Conservation (phyloP, 2,113 vertebrate genomes). For the Pygoscelis antarcticus region DNA sequence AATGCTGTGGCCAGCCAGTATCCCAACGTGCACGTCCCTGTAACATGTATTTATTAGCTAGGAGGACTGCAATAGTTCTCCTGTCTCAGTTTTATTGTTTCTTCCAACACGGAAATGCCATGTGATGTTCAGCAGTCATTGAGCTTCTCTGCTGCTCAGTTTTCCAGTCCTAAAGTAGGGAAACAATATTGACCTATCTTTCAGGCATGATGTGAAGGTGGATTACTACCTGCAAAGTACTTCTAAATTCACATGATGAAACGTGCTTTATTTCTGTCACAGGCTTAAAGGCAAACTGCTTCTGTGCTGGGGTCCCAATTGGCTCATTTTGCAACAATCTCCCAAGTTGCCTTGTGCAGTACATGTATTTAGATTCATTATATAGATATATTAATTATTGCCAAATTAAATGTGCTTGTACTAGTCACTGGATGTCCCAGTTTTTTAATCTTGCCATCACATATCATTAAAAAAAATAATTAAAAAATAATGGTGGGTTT, state of each 20-base stretch:
- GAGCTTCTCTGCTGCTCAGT: not conserved
- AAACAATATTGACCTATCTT: not conserved
- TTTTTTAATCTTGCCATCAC: not conserved
- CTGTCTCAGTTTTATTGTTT: not conserved
- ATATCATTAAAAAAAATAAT: not conserved
- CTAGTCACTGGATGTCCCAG: not conserved
- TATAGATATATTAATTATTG: not conserved
- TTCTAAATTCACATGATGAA: not conserved
- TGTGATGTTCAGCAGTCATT: not conserved
- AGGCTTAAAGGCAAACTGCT: not conserved
- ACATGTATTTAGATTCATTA: not conserved
- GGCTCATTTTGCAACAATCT: not conserved
- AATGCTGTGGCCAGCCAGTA: not conserved
- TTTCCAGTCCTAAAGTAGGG: not conserved
- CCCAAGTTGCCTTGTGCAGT: not conserved
- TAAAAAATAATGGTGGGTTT: not conserved
- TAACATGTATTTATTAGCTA: accelerated
- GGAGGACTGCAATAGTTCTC: not conserved
- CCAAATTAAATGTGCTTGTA: not conserved
- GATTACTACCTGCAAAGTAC: not conserved
- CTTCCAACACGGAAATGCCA: not conserved
- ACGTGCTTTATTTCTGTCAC: not conserved
- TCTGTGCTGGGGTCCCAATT: not conserved
- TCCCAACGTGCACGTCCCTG: accelerated
- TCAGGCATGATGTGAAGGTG: not conserved